Conservation (phyloP, 1,140 invertebrate genomes). For the Globodera ellingtonae region DNA sequence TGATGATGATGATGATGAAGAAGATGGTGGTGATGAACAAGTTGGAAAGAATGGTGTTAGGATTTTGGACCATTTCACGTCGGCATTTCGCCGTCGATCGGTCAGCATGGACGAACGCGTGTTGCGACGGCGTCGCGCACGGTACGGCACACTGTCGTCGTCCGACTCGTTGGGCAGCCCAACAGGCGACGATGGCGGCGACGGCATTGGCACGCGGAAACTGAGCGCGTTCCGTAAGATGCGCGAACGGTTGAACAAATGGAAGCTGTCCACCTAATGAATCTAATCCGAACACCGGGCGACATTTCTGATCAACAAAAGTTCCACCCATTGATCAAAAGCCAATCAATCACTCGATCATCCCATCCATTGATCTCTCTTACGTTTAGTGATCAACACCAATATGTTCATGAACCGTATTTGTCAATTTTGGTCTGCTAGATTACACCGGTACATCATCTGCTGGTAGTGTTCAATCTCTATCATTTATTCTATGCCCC, state of each 20-base stretch:
- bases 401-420: too few species aligned
- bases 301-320: too few species aligned
- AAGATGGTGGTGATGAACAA: not conserved
- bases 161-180: not conserved
- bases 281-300: not conserved
- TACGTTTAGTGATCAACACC: too few species aligned
- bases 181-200: not conserved
- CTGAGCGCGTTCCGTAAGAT: slow-evolving; percentile 10
- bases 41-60: not conserved
- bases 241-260: slow-evolving; percentile 23
- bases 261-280: slow-evolving; percentile 16
- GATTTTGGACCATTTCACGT: not conserved
- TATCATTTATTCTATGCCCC: too few species aligned
- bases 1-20: not conserved
- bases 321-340: too few species aligned
- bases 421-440: too few species aligned
- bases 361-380: too few species aligned
- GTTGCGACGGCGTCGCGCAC: not conserved
- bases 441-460: too few species aligned
- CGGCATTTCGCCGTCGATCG: slow-evolving; percentile 12
- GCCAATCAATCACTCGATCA: too few species aligned
- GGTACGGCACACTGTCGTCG: slow-evolving; percentile 6
- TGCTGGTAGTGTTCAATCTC: too few species aligned
- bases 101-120: slow-evolving; percentile 18
- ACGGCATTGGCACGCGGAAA: not conserved